Conservation (phyloP, 2,113 vertebrate species). For the Ochotona curzoniae region DNA sequence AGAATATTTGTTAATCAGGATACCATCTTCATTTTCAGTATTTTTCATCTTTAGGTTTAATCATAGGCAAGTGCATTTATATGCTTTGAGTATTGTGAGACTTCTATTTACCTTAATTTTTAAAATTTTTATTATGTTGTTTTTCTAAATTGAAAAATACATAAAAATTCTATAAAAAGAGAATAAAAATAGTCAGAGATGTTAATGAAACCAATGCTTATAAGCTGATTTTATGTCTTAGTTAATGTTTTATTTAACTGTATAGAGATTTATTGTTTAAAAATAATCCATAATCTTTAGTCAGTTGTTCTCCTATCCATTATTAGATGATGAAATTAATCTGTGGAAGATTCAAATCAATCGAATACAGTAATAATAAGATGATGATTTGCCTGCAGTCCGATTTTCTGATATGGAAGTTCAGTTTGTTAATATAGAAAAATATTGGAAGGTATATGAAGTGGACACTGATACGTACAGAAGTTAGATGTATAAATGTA, state of each 20-base stretch:
- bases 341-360: not conserved
- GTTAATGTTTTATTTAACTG: not conserved
- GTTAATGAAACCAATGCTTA: not conserved
- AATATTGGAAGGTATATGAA: too few species aligned
- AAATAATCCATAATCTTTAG: not conserved
- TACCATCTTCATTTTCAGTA: not conserved
- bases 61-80: not conserved
- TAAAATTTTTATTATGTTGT: not conserved
- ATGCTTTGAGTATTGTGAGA: not conserved
- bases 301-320: not conserved
- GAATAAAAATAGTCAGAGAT: not conserved
- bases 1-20: not conserved
- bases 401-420: not conserved
- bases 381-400: not conserved
- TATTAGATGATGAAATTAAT: conserved; percentile 17
- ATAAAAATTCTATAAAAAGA: not conserved
- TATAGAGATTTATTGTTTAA: not conserved
- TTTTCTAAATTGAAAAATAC: not conserved
- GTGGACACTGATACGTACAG: not conserved
- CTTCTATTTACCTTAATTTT: not conserved
- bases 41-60: not conserved
- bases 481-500: not conserved
- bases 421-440: too few species aligned
- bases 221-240: not conserved
- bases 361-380: not conserved